These are phyloP conservation scores for Dinomys branickii DNA, from an alignment of 2,113 vertebrate species.

Conservation along the genomic window DNA sequence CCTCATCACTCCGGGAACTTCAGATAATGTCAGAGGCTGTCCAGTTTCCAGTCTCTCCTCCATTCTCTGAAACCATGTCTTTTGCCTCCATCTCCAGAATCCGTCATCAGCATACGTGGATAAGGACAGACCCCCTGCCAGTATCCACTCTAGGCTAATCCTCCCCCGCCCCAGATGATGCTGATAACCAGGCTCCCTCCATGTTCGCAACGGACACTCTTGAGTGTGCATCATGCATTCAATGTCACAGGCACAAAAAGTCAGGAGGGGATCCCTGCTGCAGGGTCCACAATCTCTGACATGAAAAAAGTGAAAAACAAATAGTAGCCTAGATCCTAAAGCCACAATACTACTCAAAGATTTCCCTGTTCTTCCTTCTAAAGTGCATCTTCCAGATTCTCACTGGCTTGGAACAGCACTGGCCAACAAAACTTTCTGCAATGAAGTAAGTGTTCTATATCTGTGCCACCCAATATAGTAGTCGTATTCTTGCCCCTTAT, in stretches of 20 bases:
- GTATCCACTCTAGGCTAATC: neutral
- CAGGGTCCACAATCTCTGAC: neutral
- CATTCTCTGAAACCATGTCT: neutral
- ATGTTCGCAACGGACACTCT: neutral
- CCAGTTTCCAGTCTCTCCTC: neutral
- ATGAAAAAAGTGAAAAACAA: conserved; percentile 15
- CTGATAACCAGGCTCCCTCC: neutral
- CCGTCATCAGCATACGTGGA: neutral
- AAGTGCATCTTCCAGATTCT: neutral
- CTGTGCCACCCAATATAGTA: neutral
- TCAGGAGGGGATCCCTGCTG: neutral
- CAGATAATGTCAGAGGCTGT: neutral
- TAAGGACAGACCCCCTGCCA: neutral
- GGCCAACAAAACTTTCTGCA: neutral
- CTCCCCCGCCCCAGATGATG: neutral
- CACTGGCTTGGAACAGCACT: neutral
- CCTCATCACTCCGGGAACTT: neutral
- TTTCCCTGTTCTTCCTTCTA: neutral
- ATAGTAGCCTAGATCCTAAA: neutral
- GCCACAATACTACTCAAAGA: neutral
- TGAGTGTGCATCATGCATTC: neutral
- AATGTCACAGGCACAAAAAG: neutral
- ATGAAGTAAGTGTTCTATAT: neutral
- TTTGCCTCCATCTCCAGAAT: neutral
- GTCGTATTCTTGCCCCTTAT: neutral